Conservation (phyloP, 2,797 vertebrate species). For the Xiphorhynchus erythropygius region DNA sequence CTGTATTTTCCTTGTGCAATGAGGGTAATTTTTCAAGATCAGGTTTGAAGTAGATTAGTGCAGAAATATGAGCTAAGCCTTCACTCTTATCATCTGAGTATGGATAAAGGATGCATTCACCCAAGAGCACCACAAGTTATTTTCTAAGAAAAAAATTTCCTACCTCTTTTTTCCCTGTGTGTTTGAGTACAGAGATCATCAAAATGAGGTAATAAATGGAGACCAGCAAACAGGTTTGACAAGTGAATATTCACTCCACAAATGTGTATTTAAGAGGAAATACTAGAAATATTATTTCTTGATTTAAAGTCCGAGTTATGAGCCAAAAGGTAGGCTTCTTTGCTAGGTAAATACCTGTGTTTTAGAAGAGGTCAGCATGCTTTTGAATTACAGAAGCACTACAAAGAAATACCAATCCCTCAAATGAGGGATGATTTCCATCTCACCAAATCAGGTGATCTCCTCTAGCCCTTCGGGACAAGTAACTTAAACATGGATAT, state of each 20-base stretch:
- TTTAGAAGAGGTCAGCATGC: neutral
- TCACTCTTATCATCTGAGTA: conserved; percentile 66
- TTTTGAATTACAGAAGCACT: neutral
- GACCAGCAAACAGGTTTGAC: conserved; percentile 31
- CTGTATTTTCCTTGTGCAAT: conserved; percentile 59
- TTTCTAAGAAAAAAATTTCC: conserved; percentile 27
- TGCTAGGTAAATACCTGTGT: neutral
- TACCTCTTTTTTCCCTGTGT: neutral
- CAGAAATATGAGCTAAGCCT: conserved; percentile 69
- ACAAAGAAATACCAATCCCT: neutral
- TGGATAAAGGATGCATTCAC: conserved; percentile 68
- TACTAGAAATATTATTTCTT: neutral
- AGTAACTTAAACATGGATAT: neutral
- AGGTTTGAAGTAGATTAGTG: conserved; percentile 67
- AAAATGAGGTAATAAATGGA: conserved; percentile 17
- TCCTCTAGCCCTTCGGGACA: neutral
- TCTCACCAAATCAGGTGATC: neutral
- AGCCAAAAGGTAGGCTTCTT: neutral
- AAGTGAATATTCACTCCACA: neutral
- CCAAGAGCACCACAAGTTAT: conserved; percentile 60
- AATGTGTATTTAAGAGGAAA: neutral
- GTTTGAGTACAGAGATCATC: neutral
- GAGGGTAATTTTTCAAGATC: conserved; percentile 72
- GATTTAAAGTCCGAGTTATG: conserved; percentile 38
- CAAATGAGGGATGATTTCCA: neutral